Percentiles rank a stretch among this genome's conserved stretches.
Evolutionary conservation across 1,140 invertebrate species (phyloP).

Genomic region (Drosophila lini): DNA sequence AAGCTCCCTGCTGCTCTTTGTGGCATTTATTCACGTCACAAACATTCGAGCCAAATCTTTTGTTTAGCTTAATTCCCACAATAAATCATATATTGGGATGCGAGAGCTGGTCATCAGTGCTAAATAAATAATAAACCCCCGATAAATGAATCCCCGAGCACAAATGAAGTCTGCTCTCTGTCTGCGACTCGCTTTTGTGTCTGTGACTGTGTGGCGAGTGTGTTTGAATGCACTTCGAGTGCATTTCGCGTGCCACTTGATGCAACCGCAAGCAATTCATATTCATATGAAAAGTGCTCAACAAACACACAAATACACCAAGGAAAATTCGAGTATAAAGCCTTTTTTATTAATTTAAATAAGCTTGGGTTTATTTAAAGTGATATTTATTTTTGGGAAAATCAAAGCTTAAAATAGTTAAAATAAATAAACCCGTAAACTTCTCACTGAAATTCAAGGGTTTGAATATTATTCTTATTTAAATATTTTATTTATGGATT

Average conservation of each 20-base stretch:
- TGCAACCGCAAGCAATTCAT: constrained; percentile 77
- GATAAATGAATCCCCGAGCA: constrained; percentile 1
- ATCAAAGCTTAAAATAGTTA: neutral
- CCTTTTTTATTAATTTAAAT: neutral
- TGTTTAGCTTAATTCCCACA: constrained; percentile 1
- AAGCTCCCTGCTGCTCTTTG: neutral
- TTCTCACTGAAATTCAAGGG: too few species aligned
- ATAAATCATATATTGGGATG: constrained; percentile 1
- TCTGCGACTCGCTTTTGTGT: constrained; percentile 30
- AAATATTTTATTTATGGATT: too few species aligned
- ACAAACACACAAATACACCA: constrained; percentile 54
- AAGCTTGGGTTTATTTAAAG: neutral
- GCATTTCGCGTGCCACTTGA: constrained; percentile 69
- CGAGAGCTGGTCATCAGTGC: constrained; percentile 4
- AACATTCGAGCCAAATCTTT: neutral
- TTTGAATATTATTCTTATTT: too few species aligned
- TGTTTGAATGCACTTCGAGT: constrained; percentile 45
- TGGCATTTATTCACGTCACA: neutral
- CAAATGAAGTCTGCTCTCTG: constrained; percentile 32
- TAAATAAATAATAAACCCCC: constrained; percentile 43
- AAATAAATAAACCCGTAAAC: too few species aligned
- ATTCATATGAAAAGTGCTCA: constrained; percentile 76
- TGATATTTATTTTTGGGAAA: too few species aligned
- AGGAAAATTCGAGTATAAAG: neutral
- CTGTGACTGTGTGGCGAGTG: constrained; percentile 19